Evolutionary conservation across 2,797 vertebrate species (phyloP).

Genomic region (Bovichtus variegatus): DNA sequence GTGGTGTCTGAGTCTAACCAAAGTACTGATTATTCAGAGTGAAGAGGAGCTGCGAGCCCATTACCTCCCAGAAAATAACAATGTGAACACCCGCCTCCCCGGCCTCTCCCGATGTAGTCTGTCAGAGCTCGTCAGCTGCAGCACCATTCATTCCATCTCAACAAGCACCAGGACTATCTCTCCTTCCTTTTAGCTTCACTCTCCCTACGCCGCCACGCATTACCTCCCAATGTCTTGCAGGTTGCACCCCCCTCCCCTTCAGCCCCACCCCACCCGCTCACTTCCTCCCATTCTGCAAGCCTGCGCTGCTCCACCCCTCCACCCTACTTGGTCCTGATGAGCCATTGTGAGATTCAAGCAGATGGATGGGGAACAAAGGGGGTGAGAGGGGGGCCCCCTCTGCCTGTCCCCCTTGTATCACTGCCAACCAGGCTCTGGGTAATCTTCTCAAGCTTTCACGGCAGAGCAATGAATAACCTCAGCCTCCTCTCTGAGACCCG

Average conservation of each 20-base stretch:
- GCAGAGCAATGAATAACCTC: slow-evolving; percentile 87
- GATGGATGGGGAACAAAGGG: slow-evolving; percentile 92
- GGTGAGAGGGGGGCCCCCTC: slow-evolving; percentile 80
- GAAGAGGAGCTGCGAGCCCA: slow-evolving; percentile 83
- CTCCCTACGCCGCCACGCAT: slow-evolving; percentile 56
- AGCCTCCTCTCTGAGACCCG: slow-evolving; percentile 80
- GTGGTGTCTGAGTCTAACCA: slow-evolving; percentile 82
- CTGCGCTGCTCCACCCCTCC: slow-evolving; percentile 78
- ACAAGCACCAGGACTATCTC: slow-evolving; percentile 75
- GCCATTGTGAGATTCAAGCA: slow-evolving; percentile 92
- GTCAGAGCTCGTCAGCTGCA: slow-evolving; percentile 82
- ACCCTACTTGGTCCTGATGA: slow-evolving; percentile 82
- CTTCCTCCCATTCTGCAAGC: slow-evolving; percentile 72
- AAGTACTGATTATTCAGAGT: slow-evolving; percentile 86
- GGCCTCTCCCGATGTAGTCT: slow-evolving; percentile 70
- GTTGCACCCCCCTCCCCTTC: slow-evolving; percentile 45
- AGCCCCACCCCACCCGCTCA: slow-evolving; percentile 64
- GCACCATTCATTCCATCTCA: slow-evolving; percentile 82
- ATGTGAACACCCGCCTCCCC: slow-evolving; percentile 77
- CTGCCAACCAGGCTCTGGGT: slow-evolving; percentile 87
- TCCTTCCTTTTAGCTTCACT: slow-evolving; percentile 58
- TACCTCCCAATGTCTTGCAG: slow-evolving; percentile 74
- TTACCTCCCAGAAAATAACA: slow-evolving; percentile 81
- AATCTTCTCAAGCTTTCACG: slow-evolving; percentile 87
- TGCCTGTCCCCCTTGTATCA: slow-evolving; percentile 85